Percentiles rank a stretch among this genome's conserved stretches.
Evolutionary conservation across 2,888 invertebrate species (phyloP).

Genomic region (Anthoptus insignis): DNA sequence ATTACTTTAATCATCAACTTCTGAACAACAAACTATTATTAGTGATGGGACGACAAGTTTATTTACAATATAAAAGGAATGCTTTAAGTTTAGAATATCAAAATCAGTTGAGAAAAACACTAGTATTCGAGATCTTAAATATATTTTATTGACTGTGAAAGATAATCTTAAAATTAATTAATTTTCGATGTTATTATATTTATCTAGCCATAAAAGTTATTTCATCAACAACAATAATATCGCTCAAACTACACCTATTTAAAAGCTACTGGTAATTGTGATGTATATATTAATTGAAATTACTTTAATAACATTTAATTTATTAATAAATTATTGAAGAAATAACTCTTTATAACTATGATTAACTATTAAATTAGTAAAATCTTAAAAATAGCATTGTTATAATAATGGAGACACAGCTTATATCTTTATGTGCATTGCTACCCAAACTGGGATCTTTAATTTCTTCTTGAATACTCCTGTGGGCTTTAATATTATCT

Average conservation of each 20-base stretch:
- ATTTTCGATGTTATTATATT: slow-evolving; percentile 25
- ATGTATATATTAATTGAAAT: slow-evolving; percentile 48
- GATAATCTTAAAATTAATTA: slow-evolving; percentile 60
- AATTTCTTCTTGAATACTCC: slow-evolving; percentile 62
- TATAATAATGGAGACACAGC: slow-evolving; percentile 54
- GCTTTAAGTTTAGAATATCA: too few relatives aligned
- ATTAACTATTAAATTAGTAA: slow-evolving; percentile 29
- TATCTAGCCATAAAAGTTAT: slow-evolving; percentile 18
- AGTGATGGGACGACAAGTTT: too few relatives aligned
- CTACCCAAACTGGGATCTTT: slow-evolving; percentile 50
- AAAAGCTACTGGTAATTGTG: slow-evolving; percentile 42
- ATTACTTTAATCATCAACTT: too few relatives aligned
- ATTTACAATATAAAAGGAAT: too few relatives aligned
- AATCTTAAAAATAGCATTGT: slow-evolving; percentile 59
- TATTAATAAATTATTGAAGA: slow-evolving; percentile 52
- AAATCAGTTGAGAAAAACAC: too few relatives aligned
- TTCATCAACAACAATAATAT: slow-evolving; percentile 20
- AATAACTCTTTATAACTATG: slow-evolving; percentile 19
- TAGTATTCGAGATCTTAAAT: slow-evolving; percentile 56
- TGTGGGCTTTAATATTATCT: slow-evolving; percentile 69
- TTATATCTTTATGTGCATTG: slow-evolving; percentile 55
- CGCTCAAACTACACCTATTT: slow-evolving; percentile 15
- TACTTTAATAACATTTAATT: slow-evolving; percentile 2
- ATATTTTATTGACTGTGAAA: slow-evolving; percentile 82
- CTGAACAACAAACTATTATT: too few relatives aligned